Percentiles rank a stretch among this genome's conserved stretches.
Evolutionary conservation across 2,888 invertebrate genomes (phyloP).

Genomic region (Dicyrtomina minuta): DNA sequence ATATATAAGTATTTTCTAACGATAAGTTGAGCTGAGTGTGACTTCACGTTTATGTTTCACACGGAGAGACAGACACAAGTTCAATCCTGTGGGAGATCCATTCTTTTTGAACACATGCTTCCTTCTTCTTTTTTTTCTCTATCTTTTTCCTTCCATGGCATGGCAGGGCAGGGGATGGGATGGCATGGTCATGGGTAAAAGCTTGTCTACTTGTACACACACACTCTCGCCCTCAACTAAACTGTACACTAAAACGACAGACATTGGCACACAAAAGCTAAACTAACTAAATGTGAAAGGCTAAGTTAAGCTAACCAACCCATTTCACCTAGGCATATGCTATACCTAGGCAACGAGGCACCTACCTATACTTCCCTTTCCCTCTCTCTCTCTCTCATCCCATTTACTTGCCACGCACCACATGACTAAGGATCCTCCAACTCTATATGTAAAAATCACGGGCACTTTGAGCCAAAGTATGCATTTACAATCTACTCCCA

Average conservation of each 20-base stretch:
- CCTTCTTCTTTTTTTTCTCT: slow-evolving; percentile 16
- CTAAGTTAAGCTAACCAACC: slow-evolving; percentile 11
- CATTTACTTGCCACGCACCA: too few relatives aligned
- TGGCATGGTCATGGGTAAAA: background rate
- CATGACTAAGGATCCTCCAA: too few relatives aligned
- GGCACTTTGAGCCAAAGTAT: too few relatives aligned
- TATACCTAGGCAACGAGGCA: too few relatives aligned
- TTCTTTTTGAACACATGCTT: slow-evolving; percentile 27
- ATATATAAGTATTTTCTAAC: too few relatives aligned
- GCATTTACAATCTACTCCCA: too few relatives aligned
- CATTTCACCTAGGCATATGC: too few relatives aligned
- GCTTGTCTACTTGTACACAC: background rate
- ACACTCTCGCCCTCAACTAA: background rate
- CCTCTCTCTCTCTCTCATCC: too few relatives aligned
- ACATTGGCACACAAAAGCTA: slow-evolving; percentile 11
- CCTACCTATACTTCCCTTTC: too few relatives aligned
- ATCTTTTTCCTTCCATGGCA: background rate
- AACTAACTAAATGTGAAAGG: slow-evolving; percentile 15
- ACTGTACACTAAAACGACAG: background rate
- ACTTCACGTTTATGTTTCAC: slow-evolving; percentile 24
- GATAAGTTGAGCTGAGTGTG: slow-evolving; percentile 4
- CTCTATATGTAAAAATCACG: too few relatives aligned
- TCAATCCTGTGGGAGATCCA: slow-evolving; percentile 28
- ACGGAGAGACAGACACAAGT: slow-evolving; percentile 22
- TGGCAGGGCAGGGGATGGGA: too few relatives aligned